A percentile compares a stretch with the other conserved stretches of the same genome.
phyloP scores from a whole-genome alignment of 2,888 invertebrate genomes.

The Erebia epiphron region DNA sequence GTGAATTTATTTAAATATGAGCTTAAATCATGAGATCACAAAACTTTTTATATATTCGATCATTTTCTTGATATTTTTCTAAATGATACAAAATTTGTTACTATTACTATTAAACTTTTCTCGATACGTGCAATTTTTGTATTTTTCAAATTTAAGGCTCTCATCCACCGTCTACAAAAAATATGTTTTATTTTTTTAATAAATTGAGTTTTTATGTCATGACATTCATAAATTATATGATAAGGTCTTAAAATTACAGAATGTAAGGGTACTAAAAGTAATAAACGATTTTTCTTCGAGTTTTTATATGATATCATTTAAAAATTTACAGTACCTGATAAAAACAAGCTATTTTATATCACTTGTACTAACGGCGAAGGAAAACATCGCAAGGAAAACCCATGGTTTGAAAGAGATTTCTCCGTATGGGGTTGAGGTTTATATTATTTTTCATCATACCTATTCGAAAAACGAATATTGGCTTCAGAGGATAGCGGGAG shows the following conservation, averaged over 20 bases:
- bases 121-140: constrained; percentile 27
- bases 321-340: no score
- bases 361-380: no score
- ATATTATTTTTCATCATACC: no score
- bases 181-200: neutral
- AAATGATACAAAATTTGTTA: constrained; percentile 30
- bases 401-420: no score
- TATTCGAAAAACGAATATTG: no score
- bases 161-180: constrained; percentile 15
- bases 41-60: constrained; percentile 45
- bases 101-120: constrained; percentile 24
- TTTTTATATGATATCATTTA: no score
- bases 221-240: neutral
- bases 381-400: no score
- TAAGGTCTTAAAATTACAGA: neutral
- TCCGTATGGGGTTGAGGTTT: no score
- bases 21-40: constrained; percentile 55
- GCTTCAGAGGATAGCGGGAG: no score
- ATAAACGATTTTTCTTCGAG: no score
- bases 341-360: no score
- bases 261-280: no score
- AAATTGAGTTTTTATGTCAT: neutral
- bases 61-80: constrained; percentile 50
- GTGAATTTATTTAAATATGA: constrained; percentile 47
- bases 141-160: constrained; percentile 22